Conservation (phyloP, 1,140 invertebrate genomes). For the Ylistrum balloti region DNA sequence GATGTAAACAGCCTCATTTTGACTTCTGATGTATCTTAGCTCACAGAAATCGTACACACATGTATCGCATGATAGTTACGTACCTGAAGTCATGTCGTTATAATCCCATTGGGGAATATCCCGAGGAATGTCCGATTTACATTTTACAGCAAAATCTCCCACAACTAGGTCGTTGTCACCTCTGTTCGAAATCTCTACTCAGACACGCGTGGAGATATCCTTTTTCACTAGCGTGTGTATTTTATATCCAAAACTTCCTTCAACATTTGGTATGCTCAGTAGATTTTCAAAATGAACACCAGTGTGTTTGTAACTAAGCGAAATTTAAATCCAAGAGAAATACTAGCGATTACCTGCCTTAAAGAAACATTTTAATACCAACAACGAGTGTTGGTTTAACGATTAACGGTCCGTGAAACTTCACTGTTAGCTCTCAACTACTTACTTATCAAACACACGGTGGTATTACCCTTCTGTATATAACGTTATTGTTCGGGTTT, state of each 20-base stretch:
- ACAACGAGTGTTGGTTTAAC: slow-evolving; percentile 13
- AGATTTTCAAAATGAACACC: neutral
- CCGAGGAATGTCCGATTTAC: neutral
- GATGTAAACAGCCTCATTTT: slow-evolving; percentile 66
- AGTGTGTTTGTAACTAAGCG: slow-evolving; percentile 27
- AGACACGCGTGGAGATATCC: no score
- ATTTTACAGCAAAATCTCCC: neutral
- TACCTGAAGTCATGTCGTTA: neutral
- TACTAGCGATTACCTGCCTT: neutral
- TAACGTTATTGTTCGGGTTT: slow-evolving; percentile 3
- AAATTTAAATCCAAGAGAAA: slow-evolving; percentile 14
- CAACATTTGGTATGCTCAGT: neutral
- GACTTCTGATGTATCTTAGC: neutral
- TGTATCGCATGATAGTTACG: neutral
- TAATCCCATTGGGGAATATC: no score
- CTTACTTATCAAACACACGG: neutral
- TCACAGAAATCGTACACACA: neutral
- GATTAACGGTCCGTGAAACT: neutral
- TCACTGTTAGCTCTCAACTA: neutral
- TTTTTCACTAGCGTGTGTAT: neutral
- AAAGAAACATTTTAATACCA: slow-evolving; percentile 36
- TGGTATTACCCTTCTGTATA: neutral
- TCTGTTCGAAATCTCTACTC: neutral
- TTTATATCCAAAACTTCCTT: neutral
- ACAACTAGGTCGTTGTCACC: neutral